Evolutionary conservation across 2,888 invertebrate species (phyloP), one percentile per base, ranked within the genome.

Genomic region (Latrodectus hesperus): DNA sequence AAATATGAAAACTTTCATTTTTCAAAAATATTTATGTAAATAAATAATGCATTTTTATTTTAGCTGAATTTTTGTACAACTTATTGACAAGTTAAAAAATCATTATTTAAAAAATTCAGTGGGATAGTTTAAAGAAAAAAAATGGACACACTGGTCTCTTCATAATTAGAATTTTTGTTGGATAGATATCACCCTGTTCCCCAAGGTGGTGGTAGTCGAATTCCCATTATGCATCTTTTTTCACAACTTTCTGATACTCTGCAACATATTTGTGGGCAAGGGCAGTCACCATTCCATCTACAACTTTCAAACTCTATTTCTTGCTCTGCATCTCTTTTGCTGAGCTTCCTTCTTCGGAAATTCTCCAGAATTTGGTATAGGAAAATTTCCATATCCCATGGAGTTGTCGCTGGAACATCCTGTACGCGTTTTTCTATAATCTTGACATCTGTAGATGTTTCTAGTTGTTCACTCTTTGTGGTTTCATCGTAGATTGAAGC

Each of bases 241-340:
- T 83, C 79, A 17, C 84, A 80, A 0, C 72, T 80, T 4, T 74
- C 71, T 14, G 79, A 83, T 14, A 65, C 71, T 72, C 60, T 71
- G 38, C 88, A 88, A 16, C 88, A 88, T 14, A 88, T 88, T 12
- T 53, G 88, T 14, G 88, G 88, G 14, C 88, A 88, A 0, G 88
- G 84, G 11, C 88, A 88, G 12, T 88, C 88, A 8, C 84, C 88
- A 71, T 88, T 88, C 88, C 88, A 88, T 9, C 53, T 51, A 14
- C 88, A 88, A 12, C 68, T 65, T 9, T 79, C 80, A 10, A 26
- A 52, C 12, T 78, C 82, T 8, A n/a, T 26, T 5, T 70, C 76
- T 26, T 74, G 67, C 1, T 64, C 12, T 2, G 9, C 38, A 12
- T 68, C 71, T 22, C 76, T 76, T 64, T 55, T 51, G 5, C 12